Evolutionary conservation across 2,113 vertebrate species (phyloP).

Genomic region (Prietella phreatophila): DNA sequence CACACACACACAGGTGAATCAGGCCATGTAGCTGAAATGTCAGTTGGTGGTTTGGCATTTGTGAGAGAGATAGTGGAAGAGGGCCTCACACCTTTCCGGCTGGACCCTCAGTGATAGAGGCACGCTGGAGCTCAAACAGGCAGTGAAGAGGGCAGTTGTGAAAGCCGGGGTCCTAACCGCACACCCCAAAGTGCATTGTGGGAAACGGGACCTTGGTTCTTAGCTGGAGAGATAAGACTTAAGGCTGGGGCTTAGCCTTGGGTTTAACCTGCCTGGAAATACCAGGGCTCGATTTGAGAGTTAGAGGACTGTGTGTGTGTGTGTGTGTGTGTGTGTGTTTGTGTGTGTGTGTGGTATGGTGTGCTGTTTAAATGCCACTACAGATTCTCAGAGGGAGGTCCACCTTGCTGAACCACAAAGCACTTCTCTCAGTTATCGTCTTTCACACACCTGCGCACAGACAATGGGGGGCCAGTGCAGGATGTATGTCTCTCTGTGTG

Average conservation of each 20-base stretch:
- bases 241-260: conserved; percentile 18
- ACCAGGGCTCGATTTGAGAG: conserved; percentile 62
- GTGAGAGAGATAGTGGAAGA: conserved; percentile 64
- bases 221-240: conserved; percentile 40
- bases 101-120: conserved; percentile 29
- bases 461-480: conserved; percentile 58
- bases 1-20: conserved; percentile 31
- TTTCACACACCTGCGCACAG: conserved; percentile 65
- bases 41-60: conserved; percentile 70
- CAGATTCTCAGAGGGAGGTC: conserved; percentile 52
- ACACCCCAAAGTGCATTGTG: conserved; percentile 3
- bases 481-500: conserved; percentile 34
- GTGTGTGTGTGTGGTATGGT: too few relatives aligned
- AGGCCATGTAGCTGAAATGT: conserved; percentile 64
- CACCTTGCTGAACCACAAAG: conserved; percentile 62
- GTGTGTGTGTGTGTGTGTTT: background rate
- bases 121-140: conserved; percentile 26
- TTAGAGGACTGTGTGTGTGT: conserved; percentile 35
- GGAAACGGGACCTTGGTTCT: conserved; percentile 16
- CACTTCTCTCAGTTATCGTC: conserved; percentile 67
- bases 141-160: conserved; percentile 16
- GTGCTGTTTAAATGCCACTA: conserved; percentile 47
- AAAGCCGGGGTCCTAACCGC: conserved; percentile 38
- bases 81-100: conserved; percentile 33
- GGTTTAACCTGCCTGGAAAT: conserved; percentile 62